A percentile compares a stretch with the other conserved stretches of the same genome.
Conservation (phyloP, 2,888 invertebrate genomes). For the Disparrhopalites patrizii region DNA sequence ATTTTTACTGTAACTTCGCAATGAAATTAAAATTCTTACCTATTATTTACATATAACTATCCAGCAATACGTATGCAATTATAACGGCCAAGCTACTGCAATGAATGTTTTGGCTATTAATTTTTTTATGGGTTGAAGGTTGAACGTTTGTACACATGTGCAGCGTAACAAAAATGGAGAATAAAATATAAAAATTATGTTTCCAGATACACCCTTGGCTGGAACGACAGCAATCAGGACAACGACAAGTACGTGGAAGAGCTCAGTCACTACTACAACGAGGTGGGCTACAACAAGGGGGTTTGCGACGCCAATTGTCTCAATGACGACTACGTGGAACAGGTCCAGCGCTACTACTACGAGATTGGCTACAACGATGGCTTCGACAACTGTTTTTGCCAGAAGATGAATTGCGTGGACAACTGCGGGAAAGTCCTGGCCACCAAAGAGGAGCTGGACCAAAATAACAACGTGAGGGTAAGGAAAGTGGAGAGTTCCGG, state of each 20-base stretch:
- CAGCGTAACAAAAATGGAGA: too few relatives aligned
- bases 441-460: too few relatives aligned
- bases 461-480: too few relatives aligned
- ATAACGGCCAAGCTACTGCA: too few relatives aligned
- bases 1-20: not conserved
- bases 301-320: slow-evolving; percentile 14
- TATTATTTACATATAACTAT: not conserved
- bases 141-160: too few relatives aligned
- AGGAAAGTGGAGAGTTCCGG: too few relatives aligned
- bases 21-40: not conserved
- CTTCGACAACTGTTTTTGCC: slow-evolving; percentile 10
- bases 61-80: too few relatives aligned
- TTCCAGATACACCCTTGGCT: slow-evolving; percentile 6
- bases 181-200: not conserved
- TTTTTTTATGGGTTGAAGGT: too few relatives aligned
- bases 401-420: slow-evolving; percentile 1
- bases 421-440: too few relatives aligned
- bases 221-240: slow-evolving; percentile 18
- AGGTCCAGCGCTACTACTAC: slow-evolving; percentile 16
- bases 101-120: too few relatives aligned
- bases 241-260: slow-evolving; percentile 19
- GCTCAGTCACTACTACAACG: slow-evolving; percentile 14
- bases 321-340: slow-evolving; percentile 12
- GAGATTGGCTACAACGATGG: slow-evolving; percentile 21
- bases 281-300: slow-evolving; percentile 17